These are phyloP conservation scores for Mellivora capensis DNA, from an alignment of 2,113 vertebrate genomes.

Conservation along the genomic window DNA sequence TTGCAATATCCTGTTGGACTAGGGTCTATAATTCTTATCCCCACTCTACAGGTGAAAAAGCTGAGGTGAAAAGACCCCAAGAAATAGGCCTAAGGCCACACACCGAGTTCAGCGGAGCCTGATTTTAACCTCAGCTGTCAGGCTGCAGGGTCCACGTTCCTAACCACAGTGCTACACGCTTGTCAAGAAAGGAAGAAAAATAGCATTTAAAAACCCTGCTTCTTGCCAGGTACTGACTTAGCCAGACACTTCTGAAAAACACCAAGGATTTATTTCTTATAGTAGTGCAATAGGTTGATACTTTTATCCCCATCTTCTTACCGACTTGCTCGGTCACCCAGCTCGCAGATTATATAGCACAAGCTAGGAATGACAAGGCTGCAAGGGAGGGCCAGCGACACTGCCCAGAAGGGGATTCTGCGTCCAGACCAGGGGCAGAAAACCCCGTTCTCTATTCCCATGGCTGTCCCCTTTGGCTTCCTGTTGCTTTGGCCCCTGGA, in stretches of 20 bases:
- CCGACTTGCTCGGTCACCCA: background rate
- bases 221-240: background rate
- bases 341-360: background rate
- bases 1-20: background rate
- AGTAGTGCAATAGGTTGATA: background rate
- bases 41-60: background rate
- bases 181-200: background rate
- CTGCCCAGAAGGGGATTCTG: background rate
- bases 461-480: background rate
- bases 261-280: background rate
- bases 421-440: background rate
- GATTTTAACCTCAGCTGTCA: background rate
- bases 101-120: background rate
- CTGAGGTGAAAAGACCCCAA: background rate
- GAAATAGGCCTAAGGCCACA: background rate
- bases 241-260: background rate
- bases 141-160: background rate
- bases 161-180: background rate
- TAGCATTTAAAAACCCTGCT: background rate
- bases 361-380: background rate
- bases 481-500: background rate
- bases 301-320: background rate
- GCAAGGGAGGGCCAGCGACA: too few species aligned
- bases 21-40: background rate
- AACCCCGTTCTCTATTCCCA: rapidly evolving